phyloP scores from a whole-genome alignment of 2,797 vertebrate species.

The Spea hammondii region DNA sequence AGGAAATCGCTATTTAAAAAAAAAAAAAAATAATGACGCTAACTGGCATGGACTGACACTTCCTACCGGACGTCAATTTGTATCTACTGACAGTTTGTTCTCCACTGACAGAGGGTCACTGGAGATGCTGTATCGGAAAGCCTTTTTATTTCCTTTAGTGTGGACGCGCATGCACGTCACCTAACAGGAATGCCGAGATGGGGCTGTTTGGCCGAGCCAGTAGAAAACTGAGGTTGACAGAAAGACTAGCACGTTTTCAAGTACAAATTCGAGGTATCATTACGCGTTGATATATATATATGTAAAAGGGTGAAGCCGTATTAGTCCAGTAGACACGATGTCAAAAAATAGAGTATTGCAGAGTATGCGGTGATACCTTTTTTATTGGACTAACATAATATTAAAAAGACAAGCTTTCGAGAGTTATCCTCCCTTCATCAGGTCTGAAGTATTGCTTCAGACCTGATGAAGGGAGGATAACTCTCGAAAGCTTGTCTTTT shows the following conservation, averaged over 20 bases:
- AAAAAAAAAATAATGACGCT: constrained; percentile 19
- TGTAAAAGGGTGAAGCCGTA: no score
- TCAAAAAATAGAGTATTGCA: no score
- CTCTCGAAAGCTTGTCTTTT: no score
- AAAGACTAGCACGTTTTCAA: background rate
- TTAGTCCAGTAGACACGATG: no score
- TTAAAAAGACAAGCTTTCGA: no score
- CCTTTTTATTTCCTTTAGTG: background rate
- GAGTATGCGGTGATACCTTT: no score
- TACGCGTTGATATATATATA: no score
- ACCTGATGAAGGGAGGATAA: no score
- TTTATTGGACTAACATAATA: no score
- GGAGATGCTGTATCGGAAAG: background rate
- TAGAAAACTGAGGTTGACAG: background rate
- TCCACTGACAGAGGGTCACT: background rate
- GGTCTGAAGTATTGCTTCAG: no score
- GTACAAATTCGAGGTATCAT: background rate
- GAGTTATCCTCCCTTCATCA: no score
- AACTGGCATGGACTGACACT: constrained; percentile 16
- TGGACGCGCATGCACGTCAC: constrained; percentile 1
- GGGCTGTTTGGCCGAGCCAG: background rate
- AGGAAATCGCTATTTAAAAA: constrained; percentile 17
- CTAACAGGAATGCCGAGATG: background rate
- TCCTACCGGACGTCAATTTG: constrained; percentile 12
- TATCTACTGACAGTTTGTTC: fast-evolving